Evolutionary conservation across 1,140 invertebrate genomes (phyloP), one percentile per base, ranked within the genome.

Genomic region (Drosophila erecta): DNA sequence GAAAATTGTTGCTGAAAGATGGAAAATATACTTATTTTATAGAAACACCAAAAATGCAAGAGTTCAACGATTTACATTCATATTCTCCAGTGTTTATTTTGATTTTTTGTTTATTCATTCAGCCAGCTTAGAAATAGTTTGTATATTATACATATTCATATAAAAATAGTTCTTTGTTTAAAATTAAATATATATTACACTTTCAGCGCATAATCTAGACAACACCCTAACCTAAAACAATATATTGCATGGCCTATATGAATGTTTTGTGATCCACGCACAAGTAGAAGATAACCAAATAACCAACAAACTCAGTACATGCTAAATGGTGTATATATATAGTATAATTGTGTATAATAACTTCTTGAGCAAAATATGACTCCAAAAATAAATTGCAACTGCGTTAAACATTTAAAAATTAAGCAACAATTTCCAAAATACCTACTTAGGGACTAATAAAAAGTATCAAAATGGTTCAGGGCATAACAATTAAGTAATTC

Each of bases 351-450:
- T 75, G 20, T 76, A 57, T 64, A 65, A 46, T 51, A 56, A 74
- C 33, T 65, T 75, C 53, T 79, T 73, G 67, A 81, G 79, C 83
- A 64, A 79, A 81, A 81, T 59, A 78, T 81, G 70, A 86, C 75
- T 85, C 62, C 64, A 83, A 84, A 80, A 77, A 77, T 81, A 76
- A 40, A 83, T 87, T 87, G 74, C 65, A 83, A 79, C 62, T 86
- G 76, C 49, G 51, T 89, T 77, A 38, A 77, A 77, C 54, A 47
- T 78, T 85, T 89, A 89, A 66, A 87, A 84, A 87, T 79, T 87
- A 87, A 80, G 84, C 84, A 87, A 87, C 84, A 89, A 87, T 84
- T 87, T 87, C 84, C 84, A 84, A 77, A 71, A 89, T 79, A 87
- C 84, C 84, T 87, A 87, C 84, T 89, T 87, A 89, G 24, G 11